phyloP scores from a whole-genome alignment of 2,113 vertebrate genomes.

The Amblyornis subalaris region DNA sequence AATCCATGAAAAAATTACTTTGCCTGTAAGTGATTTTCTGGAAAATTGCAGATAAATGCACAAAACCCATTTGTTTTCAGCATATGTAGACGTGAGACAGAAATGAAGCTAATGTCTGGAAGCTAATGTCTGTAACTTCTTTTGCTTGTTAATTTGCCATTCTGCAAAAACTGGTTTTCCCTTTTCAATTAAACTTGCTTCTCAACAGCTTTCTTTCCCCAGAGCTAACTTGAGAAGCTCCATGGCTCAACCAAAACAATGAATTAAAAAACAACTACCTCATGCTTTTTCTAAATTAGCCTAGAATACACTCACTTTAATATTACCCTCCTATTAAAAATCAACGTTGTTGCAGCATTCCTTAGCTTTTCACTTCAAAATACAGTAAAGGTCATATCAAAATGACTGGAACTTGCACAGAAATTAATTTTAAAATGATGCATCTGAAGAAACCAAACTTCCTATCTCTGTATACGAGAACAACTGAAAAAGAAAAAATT shows the following conservation, averaged over 20 bases:
- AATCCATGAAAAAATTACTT: background rate
- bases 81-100: background rate
- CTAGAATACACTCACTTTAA: background rate
- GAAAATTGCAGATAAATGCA: background rate
- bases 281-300: background rate
- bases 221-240: background rate
- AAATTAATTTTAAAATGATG: background rate
- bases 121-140: background rate
- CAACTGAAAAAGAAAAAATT: background rate
- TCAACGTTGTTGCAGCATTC: background rate
- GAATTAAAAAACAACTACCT: background rate
- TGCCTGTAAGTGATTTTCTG: background rate
- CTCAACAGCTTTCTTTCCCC: background rate
- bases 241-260: background rate
- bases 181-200: background rate
- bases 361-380: background rate
- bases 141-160: background rate
- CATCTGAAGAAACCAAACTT: background rate
- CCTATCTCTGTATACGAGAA: background rate
- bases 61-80: background rate
- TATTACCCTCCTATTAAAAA: background rate
- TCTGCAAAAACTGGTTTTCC: background rate
- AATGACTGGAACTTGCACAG: background rate
- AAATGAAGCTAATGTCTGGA: background rate
- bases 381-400: background rate